Evolutionary conservation across 2,113 vertebrate genomes (phyloP), one percentile per base, ranked within the genome.

Genomic region (Dolichotis patagonum): DNA sequence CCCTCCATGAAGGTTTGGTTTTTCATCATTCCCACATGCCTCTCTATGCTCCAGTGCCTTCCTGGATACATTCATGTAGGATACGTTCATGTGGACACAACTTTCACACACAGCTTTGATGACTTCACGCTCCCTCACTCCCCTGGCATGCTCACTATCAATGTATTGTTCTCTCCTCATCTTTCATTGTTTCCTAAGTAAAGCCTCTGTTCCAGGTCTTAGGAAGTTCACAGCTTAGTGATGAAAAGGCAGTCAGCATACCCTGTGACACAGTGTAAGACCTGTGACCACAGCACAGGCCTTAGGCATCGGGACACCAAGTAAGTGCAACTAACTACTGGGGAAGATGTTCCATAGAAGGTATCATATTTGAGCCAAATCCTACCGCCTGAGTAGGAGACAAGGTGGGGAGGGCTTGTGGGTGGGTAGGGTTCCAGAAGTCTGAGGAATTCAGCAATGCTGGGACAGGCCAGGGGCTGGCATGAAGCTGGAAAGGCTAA

Each of bases 151-250:
- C 30, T 62, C 52, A 5, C 49, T 26, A 22, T 43, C 54, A 7
- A 49, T 20, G 17, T 63, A 24, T 12, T 73, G 38, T 49, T 11
- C 30, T 46, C 8, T 69, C 20, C 38, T 52, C 28, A 4, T 10
- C 32, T 32, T 26, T 41, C 9, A 0, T 0, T 13, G 14, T 24
- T 28, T 1, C 19, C 35, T 46, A 28, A 13, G 1, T 0, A 54
- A 58, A 43, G 14, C 75, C 26, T 35, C 58, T 28, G 32, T 49
- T 49, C 85, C 12, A 16, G 38, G 26, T 78, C 77, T 85, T 92
- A 75, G 49, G 90, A 69, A 28, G 46, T 7, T 14, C 52, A 38
- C 3, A 54, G 43, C 75, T 90, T 54, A 7, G 35, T 13, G 46
- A 90, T 83, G 35, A 20, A 77, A 69, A 88, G 56, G 65, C 32